These are phyloP conservation scores for Bicyclus anynana DNA, from an alignment of 1,140 invertebrate genomes.

Conservation along the genomic window DNA sequence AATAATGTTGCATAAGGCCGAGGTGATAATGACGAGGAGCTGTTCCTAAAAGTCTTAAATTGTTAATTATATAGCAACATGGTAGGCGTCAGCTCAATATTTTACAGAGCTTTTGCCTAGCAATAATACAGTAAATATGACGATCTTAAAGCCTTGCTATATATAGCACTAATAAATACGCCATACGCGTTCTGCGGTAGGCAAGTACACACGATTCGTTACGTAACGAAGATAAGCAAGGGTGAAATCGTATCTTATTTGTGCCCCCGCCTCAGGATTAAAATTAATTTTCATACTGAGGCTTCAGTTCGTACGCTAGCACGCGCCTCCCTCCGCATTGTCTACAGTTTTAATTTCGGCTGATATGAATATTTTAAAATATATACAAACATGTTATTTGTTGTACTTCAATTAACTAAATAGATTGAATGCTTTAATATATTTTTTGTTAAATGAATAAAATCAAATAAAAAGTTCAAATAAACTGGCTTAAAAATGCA, in stretches of 20 bases:
- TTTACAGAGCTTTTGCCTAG: too few relatives aligned
- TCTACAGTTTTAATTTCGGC: conserved; percentile 60
- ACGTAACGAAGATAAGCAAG: conserved; percentile 57
- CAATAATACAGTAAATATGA: too few relatives aligned
- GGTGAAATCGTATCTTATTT: conserved; percentile 72
- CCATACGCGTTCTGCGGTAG: not conserved
- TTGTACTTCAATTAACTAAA: conserved; percentile 9
- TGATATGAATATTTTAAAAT: conserved; percentile 40
- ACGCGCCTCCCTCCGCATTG: conserved; percentile 44
- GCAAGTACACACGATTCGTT: conserved; percentile 28
- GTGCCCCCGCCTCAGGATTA: conserved; percentile 57
- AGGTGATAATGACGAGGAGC: too few relatives aligned
- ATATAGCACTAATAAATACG: too few relatives aligned
- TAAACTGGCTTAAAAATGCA: too few relatives aligned
- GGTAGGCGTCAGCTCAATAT: too few relatives aligned
- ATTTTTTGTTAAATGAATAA: too few relatives aligned
- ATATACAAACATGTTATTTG: conserved; percentile 13
- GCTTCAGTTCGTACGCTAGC: conserved; percentile 45
- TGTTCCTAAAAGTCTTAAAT: too few relatives aligned
- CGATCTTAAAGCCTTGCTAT: too few relatives aligned
- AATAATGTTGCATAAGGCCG: too few relatives aligned
- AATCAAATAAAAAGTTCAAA: too few relatives aligned
- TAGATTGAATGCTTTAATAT: not conserved
- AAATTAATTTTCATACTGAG: conserved; percentile 70
- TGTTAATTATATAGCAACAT: too few relatives aligned